A percentile compares a stretch with the other conserved stretches of the same genome.
Evolutionary conservation across 2,888 invertebrate genomes (phyloP).

Genomic region (Metallyticus violacea): DNA sequence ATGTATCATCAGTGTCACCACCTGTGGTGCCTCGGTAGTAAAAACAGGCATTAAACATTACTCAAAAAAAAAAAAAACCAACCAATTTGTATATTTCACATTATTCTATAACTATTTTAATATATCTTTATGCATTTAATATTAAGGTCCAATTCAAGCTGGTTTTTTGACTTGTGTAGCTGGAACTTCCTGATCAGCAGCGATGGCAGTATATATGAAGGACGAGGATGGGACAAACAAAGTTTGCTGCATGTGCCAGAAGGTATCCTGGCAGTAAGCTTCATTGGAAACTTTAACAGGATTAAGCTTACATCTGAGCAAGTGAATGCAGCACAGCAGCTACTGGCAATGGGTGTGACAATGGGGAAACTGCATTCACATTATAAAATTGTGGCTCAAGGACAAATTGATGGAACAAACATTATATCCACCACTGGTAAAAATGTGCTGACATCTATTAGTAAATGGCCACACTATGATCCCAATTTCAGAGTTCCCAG

Average conservation of each 20-base stretch:
- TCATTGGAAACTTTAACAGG: constrained; percentile 52
- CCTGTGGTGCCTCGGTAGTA: no score
- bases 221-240: constrained; percentile 66
- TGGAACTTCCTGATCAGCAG: constrained; percentile 80
- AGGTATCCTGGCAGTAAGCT: constrained; percentile 46
- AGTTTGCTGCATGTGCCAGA: not conserved
- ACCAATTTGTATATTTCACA: no score
- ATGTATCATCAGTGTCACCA: no score
- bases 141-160: no score
- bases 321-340: constrained; percentile 46
- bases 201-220: constrained; percentile 70
- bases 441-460: not conserved
- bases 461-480: not conserved
- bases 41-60: no score
- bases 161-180: constrained; percentile 35
- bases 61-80: no score
- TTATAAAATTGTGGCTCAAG: constrained; percentile 49
- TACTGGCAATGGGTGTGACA: constrained; percentile 49
- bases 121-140: no score
- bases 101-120: no score
- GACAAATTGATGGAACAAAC: not conserved
- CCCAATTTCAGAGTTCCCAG: not conserved
- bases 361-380: constrained; percentile 46
- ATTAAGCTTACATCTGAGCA: constrained; percentile 47
- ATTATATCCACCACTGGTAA: not conserved